These are phyloP conservation scores for Liasis olivaceus DNA, from an alignment of 2,797 vertebrate genomes.

Conservation along the genomic window DNA sequence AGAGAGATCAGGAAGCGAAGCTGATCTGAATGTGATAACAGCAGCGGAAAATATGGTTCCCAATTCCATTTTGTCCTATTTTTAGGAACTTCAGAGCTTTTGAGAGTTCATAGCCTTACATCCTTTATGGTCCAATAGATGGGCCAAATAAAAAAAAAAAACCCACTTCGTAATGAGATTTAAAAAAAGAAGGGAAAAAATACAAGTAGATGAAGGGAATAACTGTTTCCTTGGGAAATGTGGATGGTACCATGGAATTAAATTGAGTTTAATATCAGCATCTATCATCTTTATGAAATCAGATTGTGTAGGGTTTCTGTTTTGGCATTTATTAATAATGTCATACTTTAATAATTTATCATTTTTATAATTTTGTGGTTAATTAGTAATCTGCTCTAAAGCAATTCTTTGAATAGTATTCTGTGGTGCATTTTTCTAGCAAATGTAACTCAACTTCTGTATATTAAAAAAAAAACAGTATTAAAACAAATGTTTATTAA, in stretches of 20 bases:
- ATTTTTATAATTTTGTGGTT: not conserved
- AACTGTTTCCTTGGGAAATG: not conserved
- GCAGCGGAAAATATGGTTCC: not conserved
- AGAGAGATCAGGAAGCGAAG: not conserved
- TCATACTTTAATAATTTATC: not conserved
- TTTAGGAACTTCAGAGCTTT: not conserved
- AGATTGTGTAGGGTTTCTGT: not conserved
- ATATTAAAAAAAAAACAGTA: no score
- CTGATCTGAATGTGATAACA: not conserved
- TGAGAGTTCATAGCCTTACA: not conserved
- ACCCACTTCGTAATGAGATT: not conserved
- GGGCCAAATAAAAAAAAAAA: not conserved
- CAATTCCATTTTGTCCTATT: not conserved
- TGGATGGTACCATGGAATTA: not conserved
- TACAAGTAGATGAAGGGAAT: not conserved
- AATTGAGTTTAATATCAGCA: not conserved
- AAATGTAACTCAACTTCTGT: no score
- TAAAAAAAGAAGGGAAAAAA: not conserved
- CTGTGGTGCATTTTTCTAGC: not conserved
- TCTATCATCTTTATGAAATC: not conserved
- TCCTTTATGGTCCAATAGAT: not conserved
- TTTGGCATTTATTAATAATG: not conserved
- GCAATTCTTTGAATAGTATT: not conserved
- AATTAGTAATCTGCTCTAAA: not conserved
- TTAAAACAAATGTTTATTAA: no score